Evolutionary conservation across 2,797 vertebrate genomes (phyloP).

Genomic region (Tamandua tetradactyla): DNA sequence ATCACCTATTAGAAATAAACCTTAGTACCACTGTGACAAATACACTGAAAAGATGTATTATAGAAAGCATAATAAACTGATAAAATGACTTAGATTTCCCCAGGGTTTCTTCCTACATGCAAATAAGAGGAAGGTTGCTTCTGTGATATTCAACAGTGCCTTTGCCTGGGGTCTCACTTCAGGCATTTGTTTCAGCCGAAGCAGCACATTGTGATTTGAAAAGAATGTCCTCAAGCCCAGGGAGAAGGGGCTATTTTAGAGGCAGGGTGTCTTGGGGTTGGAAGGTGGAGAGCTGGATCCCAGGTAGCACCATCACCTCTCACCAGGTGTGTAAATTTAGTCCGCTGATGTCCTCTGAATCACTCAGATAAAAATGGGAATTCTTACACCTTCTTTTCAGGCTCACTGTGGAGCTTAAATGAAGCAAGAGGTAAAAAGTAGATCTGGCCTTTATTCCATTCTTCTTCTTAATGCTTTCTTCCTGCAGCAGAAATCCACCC

Average conservation of each 20-base stretch:
- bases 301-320: fast-evolving
- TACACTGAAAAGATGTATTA: not conserved
- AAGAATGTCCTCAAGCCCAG: not conserved
- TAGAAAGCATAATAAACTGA: not conserved
- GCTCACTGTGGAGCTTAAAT: not conserved
- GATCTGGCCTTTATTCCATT: not conserved
- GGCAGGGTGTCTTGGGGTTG: not conserved
- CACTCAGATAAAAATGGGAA: not conserved
- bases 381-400: not conserved
- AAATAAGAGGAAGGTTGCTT: not conserved
- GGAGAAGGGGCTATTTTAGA: not conserved
- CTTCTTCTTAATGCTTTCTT: not conserved
- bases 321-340: too few relatives aligned
- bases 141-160: not conserved
- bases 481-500: not conserved
- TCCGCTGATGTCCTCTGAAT: not conserved
- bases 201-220: not conserved
- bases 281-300: not conserved
- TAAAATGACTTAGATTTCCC: not conserved
- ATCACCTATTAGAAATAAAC: not conserved
- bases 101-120: not conserved
- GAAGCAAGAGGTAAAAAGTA: not conserved
- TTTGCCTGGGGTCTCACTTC: fast-evolving
- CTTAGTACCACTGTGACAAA: not conserved
- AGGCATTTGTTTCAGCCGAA: not conserved